phyloP scores from a whole-genome alignment of 2,797 vertebrate genomes.

The Pangasius larnaudii region DNA sequence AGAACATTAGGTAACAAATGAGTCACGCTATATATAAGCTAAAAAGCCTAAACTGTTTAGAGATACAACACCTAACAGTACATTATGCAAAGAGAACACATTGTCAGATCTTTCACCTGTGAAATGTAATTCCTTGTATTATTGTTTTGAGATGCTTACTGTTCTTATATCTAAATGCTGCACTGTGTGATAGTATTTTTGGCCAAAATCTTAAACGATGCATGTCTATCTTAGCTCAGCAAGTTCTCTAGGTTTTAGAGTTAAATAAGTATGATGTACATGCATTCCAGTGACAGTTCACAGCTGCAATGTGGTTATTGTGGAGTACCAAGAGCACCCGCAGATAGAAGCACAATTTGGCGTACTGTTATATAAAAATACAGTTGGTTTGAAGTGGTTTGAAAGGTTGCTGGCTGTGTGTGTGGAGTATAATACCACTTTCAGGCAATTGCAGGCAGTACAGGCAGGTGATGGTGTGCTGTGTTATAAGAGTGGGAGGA shows the following conservation, averaged over 20 bases:
- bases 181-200: background rate
- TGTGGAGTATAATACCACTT: slow-evolving; percentile 7
- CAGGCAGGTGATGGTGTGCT: slow-evolving; percentile 22
- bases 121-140: background rate
- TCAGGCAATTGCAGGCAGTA: slow-evolving; percentile 13
- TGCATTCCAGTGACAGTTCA: background rate
- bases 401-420: background rate
- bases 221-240: background rate
- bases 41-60: background rate
- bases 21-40: background rate
- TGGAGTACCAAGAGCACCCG: background rate
- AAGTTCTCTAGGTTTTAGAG: background rate
- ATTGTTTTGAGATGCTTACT: background rate
- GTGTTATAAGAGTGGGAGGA: slow-evolving; percentile 25
- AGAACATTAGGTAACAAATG: background rate
- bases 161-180: background rate
- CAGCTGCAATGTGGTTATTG: background rate
- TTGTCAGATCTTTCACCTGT: background rate
- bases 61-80: background rate
- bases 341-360: slow-evolving; percentile 14
- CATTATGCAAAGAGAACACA: background rate
- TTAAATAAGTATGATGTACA: background rate
- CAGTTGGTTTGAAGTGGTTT: slow-evolving; percentile 24
- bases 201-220: background rate
- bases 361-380: slow-evolving; percentile 15